phyloP scores from a whole-genome alignment of 2,888 invertebrate species.

The Phlogophora meticulosa region DNA sequence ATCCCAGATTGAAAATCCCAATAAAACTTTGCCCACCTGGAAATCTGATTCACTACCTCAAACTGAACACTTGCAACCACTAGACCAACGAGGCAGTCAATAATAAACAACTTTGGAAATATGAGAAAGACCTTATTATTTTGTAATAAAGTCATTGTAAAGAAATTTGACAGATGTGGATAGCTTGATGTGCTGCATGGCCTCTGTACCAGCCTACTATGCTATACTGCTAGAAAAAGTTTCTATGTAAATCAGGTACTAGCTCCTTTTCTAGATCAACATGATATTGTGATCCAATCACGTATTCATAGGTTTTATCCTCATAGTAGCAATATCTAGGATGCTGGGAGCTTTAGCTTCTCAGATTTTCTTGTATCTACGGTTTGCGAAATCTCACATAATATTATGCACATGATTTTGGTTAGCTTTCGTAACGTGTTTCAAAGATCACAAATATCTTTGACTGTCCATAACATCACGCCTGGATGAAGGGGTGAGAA shows the following conservation, averaged over 20 bases:
- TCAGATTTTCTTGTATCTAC: constrained; percentile 3
- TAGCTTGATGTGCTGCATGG: no score
- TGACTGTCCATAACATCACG: no score
- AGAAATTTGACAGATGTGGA: no score
- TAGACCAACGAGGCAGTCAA: no score
- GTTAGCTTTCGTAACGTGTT: neutral
- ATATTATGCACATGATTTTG: neutral
- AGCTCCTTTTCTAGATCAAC: constrained; percentile 2
- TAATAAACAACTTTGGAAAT: no score
- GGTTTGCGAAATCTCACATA: neutral
- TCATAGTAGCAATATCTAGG: constrained; percentile 16
- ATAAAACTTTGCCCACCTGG: no score
- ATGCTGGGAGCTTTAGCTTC: neutral
- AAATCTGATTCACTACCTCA: no score
- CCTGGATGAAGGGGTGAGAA: neutral
- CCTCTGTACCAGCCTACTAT: no score
- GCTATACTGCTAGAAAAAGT: neutral
- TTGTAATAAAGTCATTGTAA: no score
- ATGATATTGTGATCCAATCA: constrained; percentile 13
- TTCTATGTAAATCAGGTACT: constrained; percentile 10
- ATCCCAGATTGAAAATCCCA: no score
- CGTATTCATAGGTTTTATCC: constrained; percentile 33
- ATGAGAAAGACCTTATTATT: no score
- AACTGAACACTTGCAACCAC: no score
- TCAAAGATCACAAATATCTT: neutral